Percentiles rank a stretch among this genome's conserved stretches.
Evolutionary conservation across 2,888 invertebrate genomes (phyloP).

Genomic region (Callimorpha dominula): DNA sequence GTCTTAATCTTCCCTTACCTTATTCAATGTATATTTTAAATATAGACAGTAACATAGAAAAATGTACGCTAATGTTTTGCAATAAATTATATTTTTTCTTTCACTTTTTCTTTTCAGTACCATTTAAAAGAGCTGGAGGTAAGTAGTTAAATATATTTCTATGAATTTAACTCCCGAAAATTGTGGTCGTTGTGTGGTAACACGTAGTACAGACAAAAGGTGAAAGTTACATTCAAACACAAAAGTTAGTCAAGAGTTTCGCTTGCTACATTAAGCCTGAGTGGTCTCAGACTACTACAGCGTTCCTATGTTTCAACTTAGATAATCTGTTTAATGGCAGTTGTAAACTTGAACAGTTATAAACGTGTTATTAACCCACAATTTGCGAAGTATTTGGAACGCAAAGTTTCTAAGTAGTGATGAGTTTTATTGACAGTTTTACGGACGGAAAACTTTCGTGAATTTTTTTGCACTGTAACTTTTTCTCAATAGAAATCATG

Average conservation of each 20-base stretch:
- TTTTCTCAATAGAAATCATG: too few relatives aligned
- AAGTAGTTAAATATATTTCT: too few relatives aligned
- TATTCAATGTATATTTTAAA: too few relatives aligned
- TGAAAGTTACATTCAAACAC: neutral
- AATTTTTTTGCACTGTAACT: too few relatives aligned
- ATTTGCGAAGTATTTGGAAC: neutral
- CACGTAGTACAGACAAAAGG: neutral
- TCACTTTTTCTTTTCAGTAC: too few relatives aligned
- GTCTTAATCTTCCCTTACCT: too few relatives aligned
- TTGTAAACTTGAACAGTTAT: neutral
- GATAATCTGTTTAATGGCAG: neutral
- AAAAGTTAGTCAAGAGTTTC: neutral
- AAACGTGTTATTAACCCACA: neutral
- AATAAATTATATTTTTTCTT: too few relatives aligned
- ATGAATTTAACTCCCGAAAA: neutral
- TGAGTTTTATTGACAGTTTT: neutral
- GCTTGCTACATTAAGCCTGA: neutral
- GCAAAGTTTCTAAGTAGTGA: neutral
- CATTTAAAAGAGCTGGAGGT: too few relatives aligned
- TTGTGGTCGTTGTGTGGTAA: neutral
- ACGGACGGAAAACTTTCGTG: too few relatives aligned
- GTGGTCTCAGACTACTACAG: neutral
- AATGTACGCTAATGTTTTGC: too few relatives aligned
- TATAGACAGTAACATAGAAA: too few relatives aligned
- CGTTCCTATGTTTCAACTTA: neutral